These are phyloP conservation scores for Enoplosus armatus DNA, from an alignment of 2,797 vertebrate species.

Conservation along the genomic window DNA sequence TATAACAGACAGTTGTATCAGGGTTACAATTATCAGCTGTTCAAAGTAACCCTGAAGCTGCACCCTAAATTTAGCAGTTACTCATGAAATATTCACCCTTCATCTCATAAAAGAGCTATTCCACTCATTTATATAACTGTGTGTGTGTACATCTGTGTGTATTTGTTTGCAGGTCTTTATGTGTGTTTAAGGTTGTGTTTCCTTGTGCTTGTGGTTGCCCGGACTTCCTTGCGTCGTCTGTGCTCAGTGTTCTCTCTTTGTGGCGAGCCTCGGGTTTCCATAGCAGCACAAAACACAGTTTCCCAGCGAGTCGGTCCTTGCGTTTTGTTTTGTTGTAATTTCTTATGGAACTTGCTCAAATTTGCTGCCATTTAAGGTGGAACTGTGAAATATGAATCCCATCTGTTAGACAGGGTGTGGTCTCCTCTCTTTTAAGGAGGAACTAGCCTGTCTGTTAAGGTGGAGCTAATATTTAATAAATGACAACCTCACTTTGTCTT, in stretches of 20 bases:
- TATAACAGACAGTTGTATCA: slow-evolving; percentile 18
- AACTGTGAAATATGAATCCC: slow-evolving; percentile 46
- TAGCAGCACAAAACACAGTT: slow-evolving; percentile 58
- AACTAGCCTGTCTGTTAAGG: slow-evolving; percentile 43
- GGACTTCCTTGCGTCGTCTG: slow-evolving; percentile 14
- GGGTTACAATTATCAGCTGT: slow-evolving; percentile 41
- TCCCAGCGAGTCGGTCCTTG: slow-evolving; percentile 24
- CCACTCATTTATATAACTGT: slow-evolving; percentile 64
- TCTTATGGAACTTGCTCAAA: slow-evolving; percentile 31
- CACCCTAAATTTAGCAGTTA: slow-evolving; percentile 75
- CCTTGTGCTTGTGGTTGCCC: slow-evolving; percentile 35
- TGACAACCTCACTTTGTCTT: neutral
- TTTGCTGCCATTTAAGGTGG: slow-evolving; percentile 51
- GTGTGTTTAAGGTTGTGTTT: slow-evolving; percentile 27
- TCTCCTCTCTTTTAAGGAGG: slow-evolving; percentile 49
- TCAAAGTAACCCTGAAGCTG: slow-evolving; percentile 42
- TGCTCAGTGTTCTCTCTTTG: slow-evolving; percentile 12
- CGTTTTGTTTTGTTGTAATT: slow-evolving; percentile 44
- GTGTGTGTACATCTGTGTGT: slow-evolving; percentile 17
- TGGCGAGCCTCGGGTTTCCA: slow-evolving; percentile 52
- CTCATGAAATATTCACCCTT: slow-evolving; percentile 82
- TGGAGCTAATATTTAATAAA: slow-evolving; percentile 32
- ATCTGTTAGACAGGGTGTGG: slow-evolving; percentile 58
- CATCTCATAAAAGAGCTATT: slow-evolving; percentile 58
- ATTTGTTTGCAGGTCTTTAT: slow-evolving; percentile 8